These are phyloP conservation scores for Glandiceps talaboti DNA, from an alignment of 53 echinoderm and acorn worm genomes.

Conservation along the genomic window DNA sequence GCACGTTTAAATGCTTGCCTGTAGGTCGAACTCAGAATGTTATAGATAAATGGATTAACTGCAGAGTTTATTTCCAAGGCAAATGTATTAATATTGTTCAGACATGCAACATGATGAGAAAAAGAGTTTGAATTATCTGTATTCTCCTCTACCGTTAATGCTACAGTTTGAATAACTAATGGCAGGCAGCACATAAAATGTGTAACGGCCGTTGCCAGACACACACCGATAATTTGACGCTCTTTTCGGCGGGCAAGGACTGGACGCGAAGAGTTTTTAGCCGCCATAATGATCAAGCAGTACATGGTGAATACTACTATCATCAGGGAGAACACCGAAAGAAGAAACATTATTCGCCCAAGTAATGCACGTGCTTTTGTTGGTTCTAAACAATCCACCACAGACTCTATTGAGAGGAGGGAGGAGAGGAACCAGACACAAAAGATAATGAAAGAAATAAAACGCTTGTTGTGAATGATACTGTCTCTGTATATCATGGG, in stretches of 20 bases:
- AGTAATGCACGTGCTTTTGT: neutral
- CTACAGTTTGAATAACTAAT: neutral
- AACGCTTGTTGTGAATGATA: neutral
- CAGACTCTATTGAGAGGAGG: neutral
- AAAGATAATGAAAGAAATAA: neutral
- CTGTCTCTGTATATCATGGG: neutral
- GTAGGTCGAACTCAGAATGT: neutral
- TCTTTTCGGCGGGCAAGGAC: neutral
- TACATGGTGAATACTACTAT: neutral
- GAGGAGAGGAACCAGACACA: neutral
- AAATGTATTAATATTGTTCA: neutral
- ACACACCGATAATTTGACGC: neutral
- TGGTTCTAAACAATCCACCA: neutral
- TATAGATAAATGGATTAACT: neutral
- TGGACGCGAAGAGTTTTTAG: neutral
- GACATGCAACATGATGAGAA: neutral
- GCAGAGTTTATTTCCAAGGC: neutral
- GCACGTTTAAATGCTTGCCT: neutral
- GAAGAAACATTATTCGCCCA: neutral
- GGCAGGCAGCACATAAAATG: neutral
- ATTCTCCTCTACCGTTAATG: neutral
- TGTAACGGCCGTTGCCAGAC: neutral
- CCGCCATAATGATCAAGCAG: neutral
- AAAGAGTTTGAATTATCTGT: neutral
- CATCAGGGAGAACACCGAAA: neutral